phyloP scores from a whole-genome alignment of 2,888 invertebrate species.

The Cybosia mesomella region DNA sequence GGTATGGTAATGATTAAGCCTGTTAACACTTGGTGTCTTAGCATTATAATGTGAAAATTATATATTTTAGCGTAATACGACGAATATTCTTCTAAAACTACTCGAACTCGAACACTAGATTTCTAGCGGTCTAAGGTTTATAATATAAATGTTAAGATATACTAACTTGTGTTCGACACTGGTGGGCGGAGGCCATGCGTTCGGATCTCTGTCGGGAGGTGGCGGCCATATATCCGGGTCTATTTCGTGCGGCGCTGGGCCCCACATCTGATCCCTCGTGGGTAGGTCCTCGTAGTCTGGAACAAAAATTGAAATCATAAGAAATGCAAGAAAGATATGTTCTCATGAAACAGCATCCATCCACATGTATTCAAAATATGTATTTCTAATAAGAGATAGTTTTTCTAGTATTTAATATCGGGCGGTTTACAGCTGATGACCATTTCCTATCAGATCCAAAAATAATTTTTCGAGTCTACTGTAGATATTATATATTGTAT shows the following conservation, averaged over 20 bases:
- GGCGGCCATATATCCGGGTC: conserved; percentile 94
- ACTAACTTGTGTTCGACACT: conserved; percentile 91
- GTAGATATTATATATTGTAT: not conserved
- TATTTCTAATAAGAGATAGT: too few species aligned
- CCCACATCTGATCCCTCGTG: conserved; percentile 80
- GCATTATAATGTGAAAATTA: conserved; percentile 11
- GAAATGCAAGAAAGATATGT: not conserved
- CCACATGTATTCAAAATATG: not conserved
- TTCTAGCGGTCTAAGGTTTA: not conserved
- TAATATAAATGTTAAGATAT: not conserved
- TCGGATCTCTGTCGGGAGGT: conserved; percentile 90
- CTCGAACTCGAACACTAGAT: too few species aligned
- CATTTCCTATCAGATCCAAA: not conserved
- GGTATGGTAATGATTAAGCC: conserved; percentile 13
- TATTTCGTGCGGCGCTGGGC: conserved; percentile 81
- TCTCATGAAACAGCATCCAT: too few species aligned
- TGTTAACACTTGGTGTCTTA: conserved; percentile 16
- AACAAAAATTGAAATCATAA: conserved; percentile 29
- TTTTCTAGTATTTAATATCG: too few species aligned
- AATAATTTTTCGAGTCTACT: not conserved
- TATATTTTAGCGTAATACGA: not conserved
- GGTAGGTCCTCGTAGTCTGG: conserved; percentile 83
- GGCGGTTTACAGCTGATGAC: not conserved
- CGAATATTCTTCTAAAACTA: too few species aligned
- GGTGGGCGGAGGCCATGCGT: conserved; percentile 95